phyloP scores from a whole-genome alignment of 2,797 vertebrate species.

The Cossypha niveicapilla region DNA sequence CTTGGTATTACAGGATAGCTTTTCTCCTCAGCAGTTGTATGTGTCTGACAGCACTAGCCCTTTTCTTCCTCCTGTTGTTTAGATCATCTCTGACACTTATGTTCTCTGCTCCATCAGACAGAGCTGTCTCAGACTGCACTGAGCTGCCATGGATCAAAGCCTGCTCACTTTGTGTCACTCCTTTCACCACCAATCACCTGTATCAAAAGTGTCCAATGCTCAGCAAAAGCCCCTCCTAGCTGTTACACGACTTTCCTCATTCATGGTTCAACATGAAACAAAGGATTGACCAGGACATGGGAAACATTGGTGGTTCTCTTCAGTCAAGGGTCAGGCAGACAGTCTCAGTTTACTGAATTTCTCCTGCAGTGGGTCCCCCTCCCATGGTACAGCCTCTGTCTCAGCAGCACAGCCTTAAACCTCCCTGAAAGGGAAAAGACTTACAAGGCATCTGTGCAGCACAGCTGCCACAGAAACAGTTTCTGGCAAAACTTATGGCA shows the following conservation, averaged over 20 bases:
- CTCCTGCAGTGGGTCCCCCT: background rate
- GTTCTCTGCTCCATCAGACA: background rate
- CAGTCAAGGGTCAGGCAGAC: background rate
- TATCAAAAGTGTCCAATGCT: background rate
- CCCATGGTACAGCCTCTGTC: background rate
- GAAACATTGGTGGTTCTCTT: background rate
- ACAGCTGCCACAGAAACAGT: background rate
- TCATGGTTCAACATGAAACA: background rate
- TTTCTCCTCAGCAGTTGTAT: background rate
- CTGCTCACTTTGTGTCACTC: background rate
- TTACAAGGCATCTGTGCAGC: background rate
- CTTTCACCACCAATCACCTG: background rate
- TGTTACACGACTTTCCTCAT: background rate
- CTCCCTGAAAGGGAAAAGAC: background rate
- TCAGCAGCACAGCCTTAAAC: background rate
- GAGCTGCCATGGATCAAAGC: constrained; percentile 1
- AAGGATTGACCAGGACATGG: background rate
- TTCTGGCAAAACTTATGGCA: background rate
- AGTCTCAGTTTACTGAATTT: background rate
- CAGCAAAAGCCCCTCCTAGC: background rate
- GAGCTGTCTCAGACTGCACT: background rate
- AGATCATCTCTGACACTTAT: background rate
- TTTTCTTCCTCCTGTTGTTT: background rate
- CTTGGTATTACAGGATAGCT: constrained; percentile 2
- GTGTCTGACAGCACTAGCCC: background rate